Percentiles rank a stretch among this genome's conserved stretches.
These are phyloP conservation scores for Drosophila repletoides DNA, from an alignment of 1,140 invertebrate genomes.

Conservation along the genomic window DNA sequence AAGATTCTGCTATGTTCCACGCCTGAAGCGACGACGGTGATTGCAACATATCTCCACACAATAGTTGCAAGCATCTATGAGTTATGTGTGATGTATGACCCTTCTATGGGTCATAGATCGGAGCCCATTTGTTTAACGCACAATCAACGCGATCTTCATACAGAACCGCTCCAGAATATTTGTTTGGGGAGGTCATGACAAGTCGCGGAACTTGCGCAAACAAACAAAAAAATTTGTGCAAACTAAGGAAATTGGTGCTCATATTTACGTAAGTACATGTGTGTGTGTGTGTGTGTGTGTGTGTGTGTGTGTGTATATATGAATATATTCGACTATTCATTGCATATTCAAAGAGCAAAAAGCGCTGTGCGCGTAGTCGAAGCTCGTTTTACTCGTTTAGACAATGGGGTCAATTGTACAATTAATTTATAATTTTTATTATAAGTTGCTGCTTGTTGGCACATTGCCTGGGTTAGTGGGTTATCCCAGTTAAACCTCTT, in stretches of 20 bases:
- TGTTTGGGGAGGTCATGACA: conserved; percentile 28
- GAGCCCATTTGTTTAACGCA: conserved; percentile 28
- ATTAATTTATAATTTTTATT: conserved; percentile 46
- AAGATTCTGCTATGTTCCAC: not conserved
- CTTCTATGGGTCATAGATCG: conserved; percentile 32
- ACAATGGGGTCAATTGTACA: conserved; percentile 47
- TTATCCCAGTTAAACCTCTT: not conserved
- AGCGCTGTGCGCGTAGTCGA: conserved; percentile 11
- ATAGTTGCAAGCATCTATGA: not conserved
- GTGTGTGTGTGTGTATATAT: too few species aligned
- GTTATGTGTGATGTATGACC: too few species aligned
- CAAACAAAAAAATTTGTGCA: conserved; percentile 5
- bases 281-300: too few species aligned
- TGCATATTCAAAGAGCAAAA: conserved; percentile 4
- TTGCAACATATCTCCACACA: not conserved
- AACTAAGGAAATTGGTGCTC: conserved; percentile 23
- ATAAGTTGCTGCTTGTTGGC: conserved; percentile 15
- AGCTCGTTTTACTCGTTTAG: conserved; percentile 13
- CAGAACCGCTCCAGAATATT: not conserved
- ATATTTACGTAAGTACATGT: not conserved
- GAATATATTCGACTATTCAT: conserved; percentile 8
- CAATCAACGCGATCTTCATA: conserved; percentile 29
- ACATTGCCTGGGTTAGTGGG: not conserved
- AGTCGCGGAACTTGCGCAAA: conserved; percentile 35
- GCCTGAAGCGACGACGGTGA: not conserved